Percentiles rank a stretch among this genome's conserved stretches.
Conservation (phyloP, 2,797 vertebrate species). For the Labeo calbasu region DNA sequence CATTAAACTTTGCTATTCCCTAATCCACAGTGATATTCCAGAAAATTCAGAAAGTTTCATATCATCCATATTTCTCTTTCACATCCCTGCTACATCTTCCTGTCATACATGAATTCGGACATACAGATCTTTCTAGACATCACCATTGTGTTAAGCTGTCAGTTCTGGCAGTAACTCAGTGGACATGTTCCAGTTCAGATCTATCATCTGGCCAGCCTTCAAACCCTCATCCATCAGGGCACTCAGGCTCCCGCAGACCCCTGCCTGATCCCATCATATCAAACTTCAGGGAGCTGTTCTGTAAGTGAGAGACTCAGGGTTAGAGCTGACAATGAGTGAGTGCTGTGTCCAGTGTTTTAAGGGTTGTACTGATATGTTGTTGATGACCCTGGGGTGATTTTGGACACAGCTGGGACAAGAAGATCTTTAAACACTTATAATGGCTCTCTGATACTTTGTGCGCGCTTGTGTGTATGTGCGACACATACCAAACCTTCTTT, state of each 20-base stretch:
- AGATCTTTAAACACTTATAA: constrained; percentile 32
- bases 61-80: constrained; percentile 4
- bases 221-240: constrained; percentile 29
- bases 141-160: constrained; percentile 40
- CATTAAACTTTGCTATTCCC: constrained; percentile 24
- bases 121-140: constrained; percentile 43
- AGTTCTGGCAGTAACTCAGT: constrained; percentile 28
- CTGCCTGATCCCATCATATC: constrained; percentile 48
- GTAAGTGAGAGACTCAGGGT: constrained; percentile 20
- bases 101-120: constrained; percentile 30
- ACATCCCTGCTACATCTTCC: neutral
- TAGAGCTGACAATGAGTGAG: constrained; percentile 35
- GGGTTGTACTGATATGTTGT: constrained; percentile 32
- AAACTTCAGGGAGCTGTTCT: constrained; percentile 37
- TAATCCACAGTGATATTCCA: constrained; percentile 12
- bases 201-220: constrained; percentile 44
- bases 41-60: neutral
- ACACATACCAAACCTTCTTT: neutral
- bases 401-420: constrained; percentile 38
- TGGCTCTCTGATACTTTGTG: constrained; percentile 19
- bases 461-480: neutral
- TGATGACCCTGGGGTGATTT: constrained; percentile 42
- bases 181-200: constrained; percentile 49
- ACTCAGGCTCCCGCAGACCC: constrained; percentile 30
- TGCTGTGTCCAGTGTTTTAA: constrained; percentile 32